A percentile compares a stretch with the other conserved stretches of the same genome.
phyloP scores from a whole-genome alignment of 2,113 vertebrate species.

The Proterorhinus semilunaris region DNA sequence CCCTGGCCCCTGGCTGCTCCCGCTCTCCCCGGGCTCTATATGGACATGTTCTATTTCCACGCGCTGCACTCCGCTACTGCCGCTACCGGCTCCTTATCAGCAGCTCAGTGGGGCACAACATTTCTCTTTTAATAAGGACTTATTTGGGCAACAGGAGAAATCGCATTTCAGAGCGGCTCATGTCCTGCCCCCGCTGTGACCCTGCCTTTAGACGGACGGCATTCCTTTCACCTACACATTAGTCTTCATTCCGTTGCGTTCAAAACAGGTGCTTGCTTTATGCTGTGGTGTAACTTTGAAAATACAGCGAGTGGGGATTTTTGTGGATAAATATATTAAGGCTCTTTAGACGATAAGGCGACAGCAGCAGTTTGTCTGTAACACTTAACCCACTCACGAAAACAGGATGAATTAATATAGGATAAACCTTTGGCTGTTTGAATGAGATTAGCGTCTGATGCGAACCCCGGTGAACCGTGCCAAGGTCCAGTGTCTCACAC shows the following conservation, averaged over 20 bases:
- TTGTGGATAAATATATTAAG: too few species aligned
- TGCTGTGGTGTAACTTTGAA: neutral
- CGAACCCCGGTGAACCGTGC: too few species aligned
- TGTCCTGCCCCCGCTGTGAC: slow-evolving; percentile 4
- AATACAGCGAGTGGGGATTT: neutral
- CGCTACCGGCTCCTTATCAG: slow-evolving; percentile 58
- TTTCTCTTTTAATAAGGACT: slow-evolving; percentile 66
- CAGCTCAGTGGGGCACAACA: slow-evolving; percentile 54
- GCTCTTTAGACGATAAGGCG: too few species aligned
- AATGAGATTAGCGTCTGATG: too few species aligned
- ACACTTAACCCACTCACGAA: too few species aligned
- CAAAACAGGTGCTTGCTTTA: neutral
- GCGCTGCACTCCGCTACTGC: slow-evolving; percentile 11
- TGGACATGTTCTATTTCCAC: slow-evolving; percentile 75
- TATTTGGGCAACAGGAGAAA: slow-evolving; percentile 73
- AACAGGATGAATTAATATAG: too few species aligned
- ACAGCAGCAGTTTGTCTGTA: too few species aligned
- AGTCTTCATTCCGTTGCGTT: neutral
- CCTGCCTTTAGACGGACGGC: slow-evolving; percentile 18
- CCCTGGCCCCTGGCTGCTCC: slow-evolving; percentile 52
- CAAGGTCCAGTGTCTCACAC: too few species aligned
- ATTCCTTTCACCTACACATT: neutral
- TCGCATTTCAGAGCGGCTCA: slow-evolving; percentile 42
- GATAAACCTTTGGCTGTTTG: too few species aligned
- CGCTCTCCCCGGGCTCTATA: slow-evolving; percentile 66